Evolutionary conservation across 2,113 vertebrate species (phyloP).

Genomic region (Chloropsis cyanopogon): DNA sequence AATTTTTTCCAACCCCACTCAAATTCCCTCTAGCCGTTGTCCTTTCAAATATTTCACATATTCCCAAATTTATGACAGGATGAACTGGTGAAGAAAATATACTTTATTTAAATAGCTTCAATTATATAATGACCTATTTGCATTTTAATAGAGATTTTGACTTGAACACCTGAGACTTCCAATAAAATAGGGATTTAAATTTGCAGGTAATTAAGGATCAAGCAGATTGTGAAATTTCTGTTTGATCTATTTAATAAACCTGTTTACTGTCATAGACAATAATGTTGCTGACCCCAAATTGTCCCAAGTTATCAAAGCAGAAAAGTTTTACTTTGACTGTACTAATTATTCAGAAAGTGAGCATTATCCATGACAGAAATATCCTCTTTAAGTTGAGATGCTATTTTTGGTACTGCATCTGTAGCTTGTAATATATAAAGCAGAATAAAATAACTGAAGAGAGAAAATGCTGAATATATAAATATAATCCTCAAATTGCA

Average conservation of each 20-base stretch:
- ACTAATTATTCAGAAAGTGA: background rate
- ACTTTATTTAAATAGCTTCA: constrained; percentile 62
- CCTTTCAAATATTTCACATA: background rate
- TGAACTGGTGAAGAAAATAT: constrained; percentile 19
- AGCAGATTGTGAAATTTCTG: constrained; percentile 56
- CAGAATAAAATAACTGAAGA: background rate
- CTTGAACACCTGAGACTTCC: constrained; percentile 58
- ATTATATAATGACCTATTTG: constrained; percentile 70
- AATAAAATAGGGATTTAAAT: constrained; percentile 64
- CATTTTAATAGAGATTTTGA: constrained; percentile 72
- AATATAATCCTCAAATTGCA: background rate
- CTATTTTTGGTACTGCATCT: background rate
- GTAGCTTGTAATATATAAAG: background rate
- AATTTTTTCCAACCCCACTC: background rate
- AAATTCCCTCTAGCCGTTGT: background rate
- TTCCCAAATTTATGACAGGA: constrained; percentile 26
- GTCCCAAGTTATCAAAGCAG: constrained; percentile 5
- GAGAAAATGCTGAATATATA: background rate
- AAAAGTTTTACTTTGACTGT: background rate
- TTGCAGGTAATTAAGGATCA: constrained; percentile 62
- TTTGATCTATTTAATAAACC: constrained; percentile 65
- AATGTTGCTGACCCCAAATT: constrained; percentile 34
- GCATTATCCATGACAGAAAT: background rate
- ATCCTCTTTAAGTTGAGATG: background rate
- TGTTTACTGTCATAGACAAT: constrained; percentile 39